A percentile compares a stretch with the other conserved stretches of the same genome.
phyloP scores from a whole-genome alignment of 2,797 vertebrate species.

The Ceyx erithaca region DNA sequence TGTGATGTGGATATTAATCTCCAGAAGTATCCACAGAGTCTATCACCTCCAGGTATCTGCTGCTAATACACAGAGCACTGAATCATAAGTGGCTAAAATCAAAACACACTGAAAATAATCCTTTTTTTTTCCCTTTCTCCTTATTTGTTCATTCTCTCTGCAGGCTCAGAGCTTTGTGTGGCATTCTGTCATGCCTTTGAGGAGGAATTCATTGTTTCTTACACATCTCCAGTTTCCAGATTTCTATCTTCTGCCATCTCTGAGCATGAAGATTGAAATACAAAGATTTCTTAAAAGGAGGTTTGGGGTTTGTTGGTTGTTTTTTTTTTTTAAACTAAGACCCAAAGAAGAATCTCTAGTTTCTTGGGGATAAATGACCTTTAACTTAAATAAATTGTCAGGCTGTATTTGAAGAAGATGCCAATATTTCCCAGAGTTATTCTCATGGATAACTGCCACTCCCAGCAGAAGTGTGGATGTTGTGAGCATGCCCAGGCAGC shows the following conservation, averaged over 20 bases:
- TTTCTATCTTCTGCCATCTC: conserved; percentile 1
- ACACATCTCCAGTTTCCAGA: conserved; percentile 10
- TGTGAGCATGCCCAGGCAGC: conserved; percentile 42
- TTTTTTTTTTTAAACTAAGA: conserved; percentile 17
- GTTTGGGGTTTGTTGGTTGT: neutral
- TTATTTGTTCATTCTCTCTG: neutral
- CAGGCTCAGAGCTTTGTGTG: neutral
- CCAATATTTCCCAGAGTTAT: conserved; percentile 37
- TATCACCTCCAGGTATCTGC: conserved; percentile 14
- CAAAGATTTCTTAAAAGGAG: conserved; percentile 24
- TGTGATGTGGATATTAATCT: conserved; percentile 21
- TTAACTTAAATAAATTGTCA: conserved; percentile 34
- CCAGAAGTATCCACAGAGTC: neutral
- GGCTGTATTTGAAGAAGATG: conserved; percentile 42
- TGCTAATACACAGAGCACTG: neutral
- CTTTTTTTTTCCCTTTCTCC: neutral
- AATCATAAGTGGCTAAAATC: neutral
- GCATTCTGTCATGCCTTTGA: conserved; percentile 22
- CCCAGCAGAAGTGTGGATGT: conserved; percentile 27
- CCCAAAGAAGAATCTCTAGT: neutral
- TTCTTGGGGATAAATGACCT: conserved; percentile 31
- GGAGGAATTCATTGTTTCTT: conserved; percentile 44
- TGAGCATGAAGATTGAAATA: conserved; percentile 39
- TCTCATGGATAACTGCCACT: neutral
- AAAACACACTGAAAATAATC: neutral